phyloP scores from a whole-genome alignment of 2,888 invertebrate species.

The Phania funesta region DNA sequence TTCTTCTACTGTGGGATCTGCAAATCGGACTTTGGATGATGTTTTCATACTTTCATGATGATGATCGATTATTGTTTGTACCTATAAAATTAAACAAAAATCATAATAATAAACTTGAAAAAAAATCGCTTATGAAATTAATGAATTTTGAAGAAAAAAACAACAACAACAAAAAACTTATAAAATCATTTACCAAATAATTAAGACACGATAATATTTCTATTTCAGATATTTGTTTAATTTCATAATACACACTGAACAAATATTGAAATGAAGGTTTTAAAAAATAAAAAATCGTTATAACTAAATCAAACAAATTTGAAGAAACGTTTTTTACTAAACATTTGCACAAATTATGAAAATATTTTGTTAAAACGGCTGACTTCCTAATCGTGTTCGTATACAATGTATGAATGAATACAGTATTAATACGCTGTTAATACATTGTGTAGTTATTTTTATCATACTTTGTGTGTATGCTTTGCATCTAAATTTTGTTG shows the following conservation, averaged over 20 bases:
- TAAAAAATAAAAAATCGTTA: background rate
- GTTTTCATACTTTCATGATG: conserved; percentile 90
- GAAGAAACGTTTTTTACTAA: background rate
- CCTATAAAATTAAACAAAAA: conserved; percentile 82
- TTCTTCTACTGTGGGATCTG: conserved; percentile 82
- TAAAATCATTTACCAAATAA: conserved; percentile 26
- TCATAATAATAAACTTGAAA: conserved; percentile 57
- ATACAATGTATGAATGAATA: no score
- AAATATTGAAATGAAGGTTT: background rate
- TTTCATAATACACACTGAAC: conserved; percentile 25
- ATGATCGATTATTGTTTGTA: conserved; percentile 95
- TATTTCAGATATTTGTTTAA: conserved; percentile 27
- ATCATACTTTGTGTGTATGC: no score
- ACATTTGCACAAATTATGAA: background rate
- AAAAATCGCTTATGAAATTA: background rate
- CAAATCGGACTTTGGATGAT: conserved; percentile 92
- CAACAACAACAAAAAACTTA: background rate
- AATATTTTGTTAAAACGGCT: no score
- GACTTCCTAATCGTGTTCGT: no score
- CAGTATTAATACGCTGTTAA: no score
- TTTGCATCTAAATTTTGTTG: no score
- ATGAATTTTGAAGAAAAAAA: conserved; percentile 30
- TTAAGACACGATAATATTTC: conserved; percentile 17
- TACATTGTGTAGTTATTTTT: no score
- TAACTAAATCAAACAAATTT: background rate